Evolutionary conservation across 2,113 vertebrate genomes (phyloP).

Genomic region (Cochlearius cochlearius): DNA sequence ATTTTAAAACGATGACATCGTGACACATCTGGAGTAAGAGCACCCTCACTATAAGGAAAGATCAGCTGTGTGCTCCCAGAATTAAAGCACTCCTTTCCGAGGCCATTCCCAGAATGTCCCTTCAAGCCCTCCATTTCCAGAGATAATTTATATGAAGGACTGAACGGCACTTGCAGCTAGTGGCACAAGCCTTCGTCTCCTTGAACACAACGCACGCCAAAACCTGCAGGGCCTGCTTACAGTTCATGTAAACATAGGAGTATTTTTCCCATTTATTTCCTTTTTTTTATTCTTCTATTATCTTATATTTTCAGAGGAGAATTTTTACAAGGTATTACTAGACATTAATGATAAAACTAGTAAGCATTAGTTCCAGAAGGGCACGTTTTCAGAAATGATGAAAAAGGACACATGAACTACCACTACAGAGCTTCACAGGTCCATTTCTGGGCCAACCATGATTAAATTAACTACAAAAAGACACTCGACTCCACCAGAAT

Average conservation of each 20-base stretch:
- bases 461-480: conserved; percentile 41
- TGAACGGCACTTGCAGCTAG: neutral
- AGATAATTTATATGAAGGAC: neutral
- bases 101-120: neutral
- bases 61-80: neutral
- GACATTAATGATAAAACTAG: neutral
- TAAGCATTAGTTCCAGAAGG: conserved; percentile 1
- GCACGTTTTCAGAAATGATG: neutral
- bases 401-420: neutral
- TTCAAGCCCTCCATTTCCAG: neutral
- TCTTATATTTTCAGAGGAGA: too few relatives aligned
- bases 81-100: neutral
- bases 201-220: neutral
- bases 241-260: neutral
- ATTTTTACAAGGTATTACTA: neutral
- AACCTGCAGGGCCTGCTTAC: neutral
- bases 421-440: neutral
- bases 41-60: neutral
- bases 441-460: conserved; percentile 7
- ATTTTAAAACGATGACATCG: neutral
- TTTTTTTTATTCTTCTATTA: neutral
- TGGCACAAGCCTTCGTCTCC: neutral
- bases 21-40: neutral
- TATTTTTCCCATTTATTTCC: neutral
- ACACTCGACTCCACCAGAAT: neutral